Evolutionary conservation across 2,888 invertebrate species (phyloP).

Genomic region (Stenoptilia bipunctidactyla): DNA sequence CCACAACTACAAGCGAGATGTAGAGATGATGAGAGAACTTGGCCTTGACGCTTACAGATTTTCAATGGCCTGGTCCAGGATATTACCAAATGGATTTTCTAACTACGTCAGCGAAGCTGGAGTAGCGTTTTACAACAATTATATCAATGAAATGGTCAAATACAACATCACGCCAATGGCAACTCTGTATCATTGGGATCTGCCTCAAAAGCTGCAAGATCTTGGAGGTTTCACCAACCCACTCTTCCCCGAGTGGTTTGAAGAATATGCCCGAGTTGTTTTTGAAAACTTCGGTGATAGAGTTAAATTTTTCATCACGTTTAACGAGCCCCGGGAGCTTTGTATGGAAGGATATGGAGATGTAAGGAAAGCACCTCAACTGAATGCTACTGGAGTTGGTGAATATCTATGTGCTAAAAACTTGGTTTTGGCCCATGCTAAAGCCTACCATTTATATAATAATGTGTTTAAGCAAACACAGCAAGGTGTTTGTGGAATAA

Average conservation of each 20-base stretch:
- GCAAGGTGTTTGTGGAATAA: slow-evolving; percentile 31
- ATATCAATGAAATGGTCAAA: slow-evolving; percentile 72
- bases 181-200: slow-evolving; percentile 68
- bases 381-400: slow-evolving; percentile 48
- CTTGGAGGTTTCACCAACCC: slow-evolving; percentile 64
- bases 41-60: slow-evolving; percentile 62
- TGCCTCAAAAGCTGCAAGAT: slow-evolving; percentile 64
- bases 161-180: slow-evolving; percentile 73
- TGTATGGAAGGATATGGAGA: slow-evolving; percentile 54
- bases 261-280: slow-evolving; percentile 52
- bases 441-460: slow-evolving; percentile 44
- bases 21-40: slow-evolving; percentile 50
- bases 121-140: slow-evolving; percentile 73
- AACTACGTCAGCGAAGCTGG: slow-evolving; percentile 68
- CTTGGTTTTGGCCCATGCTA: slow-evolving; percentile 66
- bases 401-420: slow-evolving; percentile 64
- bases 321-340: slow-evolving; percentile 66
- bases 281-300: slow-evolving; percentile 56
- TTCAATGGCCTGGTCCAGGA: slow-evolving; percentile 73
- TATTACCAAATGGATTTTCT: slow-evolving; percentile 68
- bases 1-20: slow-evolving; percentile 71
- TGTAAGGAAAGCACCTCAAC: slow-evolving; percentile 29
- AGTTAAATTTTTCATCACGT: slow-evolving; percentile 69
- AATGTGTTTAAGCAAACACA: slow-evolving; percentile 34
- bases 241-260: slow-evolving; percentile 51